A percentile compares a stretch with the other conserved stretches of the same genome.
phyloP scores from a whole-genome alignment of 2,888 invertebrate genomes.

The Euproctis similis region DNA sequence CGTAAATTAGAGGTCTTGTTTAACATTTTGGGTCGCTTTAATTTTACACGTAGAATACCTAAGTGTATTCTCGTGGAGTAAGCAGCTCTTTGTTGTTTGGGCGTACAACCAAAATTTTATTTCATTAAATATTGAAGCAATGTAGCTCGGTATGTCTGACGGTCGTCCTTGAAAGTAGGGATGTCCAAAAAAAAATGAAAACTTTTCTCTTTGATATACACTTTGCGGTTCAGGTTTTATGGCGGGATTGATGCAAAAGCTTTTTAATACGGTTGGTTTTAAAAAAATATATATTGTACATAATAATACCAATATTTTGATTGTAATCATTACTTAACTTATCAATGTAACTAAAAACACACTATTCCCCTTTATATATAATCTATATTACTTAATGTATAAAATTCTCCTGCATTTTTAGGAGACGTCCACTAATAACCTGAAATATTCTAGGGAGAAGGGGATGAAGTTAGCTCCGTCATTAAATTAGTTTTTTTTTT shows the following conservation, averaged over 20 bases:
- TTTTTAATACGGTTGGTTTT: neutral
- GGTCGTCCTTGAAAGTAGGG: constrained; percentile 16
- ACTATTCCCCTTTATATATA: too few relatives aligned
- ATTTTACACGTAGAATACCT: constrained; percentile 1
- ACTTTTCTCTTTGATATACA: constrained; percentile 6
- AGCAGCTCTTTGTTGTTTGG: constrained; percentile 28
- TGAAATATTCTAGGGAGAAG: too few relatives aligned
- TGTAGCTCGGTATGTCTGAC: constrained; percentile 18
- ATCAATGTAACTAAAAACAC: too few relatives aligned
- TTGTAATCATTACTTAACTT: too few relatives aligned
- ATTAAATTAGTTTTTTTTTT: too few relatives aligned
- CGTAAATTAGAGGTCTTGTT: neutral
- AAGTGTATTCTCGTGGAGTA: constrained; percentile 30
- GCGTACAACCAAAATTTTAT: constrained; percentile 30
- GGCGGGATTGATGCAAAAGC: neutral
- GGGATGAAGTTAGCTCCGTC: too few relatives aligned
- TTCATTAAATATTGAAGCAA: constrained; percentile 36
- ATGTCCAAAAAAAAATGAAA: too few relatives aligned
- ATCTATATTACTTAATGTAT: too few relatives aligned
- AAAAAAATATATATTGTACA: neutral
- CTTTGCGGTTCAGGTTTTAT: neutral
- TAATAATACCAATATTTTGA: too few relatives aligned
- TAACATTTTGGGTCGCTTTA: neutral
- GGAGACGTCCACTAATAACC: too few relatives aligned
- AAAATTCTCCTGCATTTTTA: too few relatives aligned